Evolutionary conservation across 1,140 invertebrate species (phyloP), one percentile per base, ranked within the genome.

Genomic region (Mya arenaria): DNA sequence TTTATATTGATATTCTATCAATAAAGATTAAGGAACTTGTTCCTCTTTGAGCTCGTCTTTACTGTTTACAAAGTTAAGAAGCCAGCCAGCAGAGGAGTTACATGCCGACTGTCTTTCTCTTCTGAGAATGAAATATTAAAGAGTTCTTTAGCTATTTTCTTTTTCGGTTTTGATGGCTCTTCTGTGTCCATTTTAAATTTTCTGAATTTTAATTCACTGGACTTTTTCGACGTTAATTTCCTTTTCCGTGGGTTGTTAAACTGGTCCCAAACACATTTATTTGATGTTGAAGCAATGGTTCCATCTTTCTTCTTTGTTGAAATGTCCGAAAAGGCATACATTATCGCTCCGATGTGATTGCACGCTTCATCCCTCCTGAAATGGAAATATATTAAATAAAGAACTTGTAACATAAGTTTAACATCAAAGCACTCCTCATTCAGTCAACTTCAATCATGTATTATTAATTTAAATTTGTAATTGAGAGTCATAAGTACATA

Each of bases 221-320:
- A 65, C 28, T 78, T 78, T 39, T 52, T 78, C 19, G 39, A 48
- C 5, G 44, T 58, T 17, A 56, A 52, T 34, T 41, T 55, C 28
- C 75, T 55, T 58, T 79, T 79, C n/a, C 65, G 28, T 1, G 63
- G 75, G 39, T 68, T 79, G 28, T 69, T 79, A 30, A 60, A 60
- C 23, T 25, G 10, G 58, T 60, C 58, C 63, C 41, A 79, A 13
- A 34, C 37, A 23, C 48, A 69, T 25, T 58, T 39, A 19, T 5
- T 34, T 48, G 63, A 79, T 25, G 65, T 79, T 37, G 52, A 58
- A 13, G 75, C 41, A 1, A 39, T 2, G 17, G 60, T 58, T 23
- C 75, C 75, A 41, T 79, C 75, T 39, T 68, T 69, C 13, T 58
- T 66, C 52, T 58, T 79, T 1, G 5, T 4, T 5, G 44, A 44